phyloP scores from a whole-genome alignment of 1,140 invertebrate genomes.

The Reticulitermes speratus region DNA sequence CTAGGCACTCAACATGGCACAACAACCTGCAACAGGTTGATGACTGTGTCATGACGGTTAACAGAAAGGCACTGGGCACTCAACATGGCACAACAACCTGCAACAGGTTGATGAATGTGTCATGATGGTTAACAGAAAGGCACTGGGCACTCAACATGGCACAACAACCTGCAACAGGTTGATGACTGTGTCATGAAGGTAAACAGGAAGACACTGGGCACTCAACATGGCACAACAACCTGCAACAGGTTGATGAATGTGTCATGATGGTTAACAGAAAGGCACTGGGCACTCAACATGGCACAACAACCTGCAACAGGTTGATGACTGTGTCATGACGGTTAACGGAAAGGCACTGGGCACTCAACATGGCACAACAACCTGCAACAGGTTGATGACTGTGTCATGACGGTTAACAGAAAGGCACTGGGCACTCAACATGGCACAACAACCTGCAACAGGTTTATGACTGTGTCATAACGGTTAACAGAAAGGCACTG shows the following conservation, averaged over 20 bases:
- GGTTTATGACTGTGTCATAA: too few species aligned
- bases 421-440: constrained; percentile 30
- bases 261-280: too few species aligned
- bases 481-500: too few species aligned
- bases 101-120: neutral
- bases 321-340: constrained; percentile 23
- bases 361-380: constrained; percentile 31
- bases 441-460: constrained; percentile 27
- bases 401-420: too few species aligned
- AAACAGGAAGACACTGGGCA: constrained; percentile 32
- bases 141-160: constrained; percentile 31
- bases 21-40: constrained; percentile 25
- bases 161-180: constrained; percentile 25
- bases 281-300: constrained; percentile 31
- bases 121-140: neutral
- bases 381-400: neutral
- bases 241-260: neutral
- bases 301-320: constrained; percentile 23
- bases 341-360: constrained; percentile 26
- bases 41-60: constrained; percentile 19
- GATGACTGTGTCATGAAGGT: too few species aligned
- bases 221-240: constrained; percentile 31
- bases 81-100: constrained; percentile 31
- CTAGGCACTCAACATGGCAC: constrained; percentile 29
- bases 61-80: constrained; percentile 29